Conservation (phyloP, 2,888 invertebrate genomes). For the Spilosoma lubricipeda region DNA sequence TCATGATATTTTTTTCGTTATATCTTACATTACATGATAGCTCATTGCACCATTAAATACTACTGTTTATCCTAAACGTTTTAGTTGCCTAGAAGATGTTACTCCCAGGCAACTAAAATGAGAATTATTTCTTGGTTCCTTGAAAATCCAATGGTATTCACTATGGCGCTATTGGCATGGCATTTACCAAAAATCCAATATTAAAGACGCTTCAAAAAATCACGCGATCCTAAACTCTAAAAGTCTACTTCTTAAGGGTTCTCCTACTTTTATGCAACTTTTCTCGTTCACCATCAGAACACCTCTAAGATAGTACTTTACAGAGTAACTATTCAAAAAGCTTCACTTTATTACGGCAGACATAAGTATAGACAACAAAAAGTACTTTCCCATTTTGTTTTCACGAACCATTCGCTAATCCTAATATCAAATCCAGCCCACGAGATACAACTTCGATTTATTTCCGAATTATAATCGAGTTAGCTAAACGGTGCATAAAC, state of each 20-base stretch:
- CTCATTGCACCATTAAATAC: not conserved
- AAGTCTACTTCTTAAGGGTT: too few species aligned
- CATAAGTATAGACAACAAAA: not conserved
- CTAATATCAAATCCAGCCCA: constrained; percentile 2
- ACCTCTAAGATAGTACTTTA: not conserved
- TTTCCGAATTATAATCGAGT: constrained; percentile 7
- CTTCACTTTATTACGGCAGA: not conserved
- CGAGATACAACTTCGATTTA: constrained; percentile 2
- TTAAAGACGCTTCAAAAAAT: too few species aligned
- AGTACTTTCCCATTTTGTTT: not conserved
- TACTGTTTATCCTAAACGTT: not conserved
- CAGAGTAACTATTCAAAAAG: not conserved
- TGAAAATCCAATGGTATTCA: too few species aligned
- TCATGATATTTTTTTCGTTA: not conserved
- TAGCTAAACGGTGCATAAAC: constrained; percentile 14
- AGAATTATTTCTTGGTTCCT: too few species aligned
- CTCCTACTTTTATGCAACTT: too few species aligned
- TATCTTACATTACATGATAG: too few species aligned
- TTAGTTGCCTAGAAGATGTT: too few species aligned
- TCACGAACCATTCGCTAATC: not conserved
- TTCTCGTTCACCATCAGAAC: not conserved
- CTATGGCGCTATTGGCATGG: too few species aligned
- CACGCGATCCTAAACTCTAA: too few species aligned
- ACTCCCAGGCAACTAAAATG: too few species aligned
- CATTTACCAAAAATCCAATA: too few species aligned